A percentile compares a stretch with the other conserved stretches of the same genome.
Conservation (phyloP, 1,140 invertebrate genomes). For the Monomorium pharaonis region DNA sequence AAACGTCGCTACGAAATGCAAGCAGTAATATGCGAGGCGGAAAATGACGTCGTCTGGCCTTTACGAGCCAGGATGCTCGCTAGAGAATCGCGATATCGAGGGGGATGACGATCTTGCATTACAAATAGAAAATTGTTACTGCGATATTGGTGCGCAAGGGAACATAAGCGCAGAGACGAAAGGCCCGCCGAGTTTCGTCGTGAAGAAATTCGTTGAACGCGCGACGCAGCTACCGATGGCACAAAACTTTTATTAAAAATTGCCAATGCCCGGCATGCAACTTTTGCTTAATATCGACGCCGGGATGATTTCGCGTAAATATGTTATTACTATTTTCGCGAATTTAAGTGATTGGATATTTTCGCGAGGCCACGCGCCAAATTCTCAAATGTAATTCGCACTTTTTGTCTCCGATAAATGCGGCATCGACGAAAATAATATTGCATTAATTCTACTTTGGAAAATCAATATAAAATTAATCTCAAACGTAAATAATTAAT, state of each 20-base stretch:
- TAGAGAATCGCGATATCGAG: constrained; percentile 48
- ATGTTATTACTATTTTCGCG: constrained; percentile 3
- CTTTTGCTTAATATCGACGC: constrained; percentile 14
- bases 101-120: constrained; percentile 39
- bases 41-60: constrained; percentile 42
- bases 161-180: constrained; percentile 42
- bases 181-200: not conserved
- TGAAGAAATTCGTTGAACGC: not conserved
- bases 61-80: constrained; percentile 23
- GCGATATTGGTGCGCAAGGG: constrained; percentile 33
- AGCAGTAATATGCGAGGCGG: constrained; percentile 44
- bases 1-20: constrained; percentile 13
- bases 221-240: not conserved
- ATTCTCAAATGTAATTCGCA: not conserved
- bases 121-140: constrained; percentile 60
- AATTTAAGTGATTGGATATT: not conserved
- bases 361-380: not conserved
- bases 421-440: not conserved
- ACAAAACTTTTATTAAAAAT: constrained; percentile 49
- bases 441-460: not conserved
- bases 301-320: not conserved
- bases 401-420: not conserved
- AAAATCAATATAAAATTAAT: not conserved
- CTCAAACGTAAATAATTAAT: not conserved
- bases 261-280: not conserved